Base-by-base conservation (phyloP, 2,113 vertebrate species). In the Phalacrocorax carbo region DNA sequence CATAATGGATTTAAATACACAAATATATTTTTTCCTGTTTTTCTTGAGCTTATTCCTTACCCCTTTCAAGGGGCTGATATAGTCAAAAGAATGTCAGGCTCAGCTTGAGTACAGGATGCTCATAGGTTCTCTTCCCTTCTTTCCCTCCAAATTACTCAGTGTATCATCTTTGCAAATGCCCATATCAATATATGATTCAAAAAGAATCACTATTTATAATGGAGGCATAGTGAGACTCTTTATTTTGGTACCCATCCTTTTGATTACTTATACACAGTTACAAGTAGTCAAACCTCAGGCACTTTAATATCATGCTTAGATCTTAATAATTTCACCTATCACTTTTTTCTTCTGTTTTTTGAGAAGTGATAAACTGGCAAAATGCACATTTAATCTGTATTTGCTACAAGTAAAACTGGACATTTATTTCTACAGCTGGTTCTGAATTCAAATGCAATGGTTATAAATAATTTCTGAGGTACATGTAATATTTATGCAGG, bases 381-480 rank as follows among this genome's bases (percentile, higher is more conserved):
- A 95, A 95, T 84, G 36, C 57, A 82, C 94, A 87, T 82, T 94
- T 94, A 76, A 93, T 93, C 54, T 87, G 15, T 60, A 91, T 85
- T 91, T 80, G 9, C 73, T 91, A 82, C 66, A 85, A 93, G 81
- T 95, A 66, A 89, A 97, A 88, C 70, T 9, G 81, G 91, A 52
- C 93, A 91, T 95, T 94, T 95, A 87, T 96, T 97, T 95, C 86
- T 75, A 61, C 36, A 66, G 54, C 81, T 87, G 40, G 10, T 66
- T 82, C 81, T 80, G 96, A 95, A 97, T 94, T 70, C 62, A 93
- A 82, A 90, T 70, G 58, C 32, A 54, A 32, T 88, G 29, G 18
- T 58, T 80, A 93, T 97, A 93, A 97, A 96, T 95, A 94, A 96
- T 97, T 96, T 89, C 81, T 93, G 66, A 93, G 55, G 20, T 2